Evolutionary conservation across 2,113 vertebrate genomes (phyloP).

Genomic region (Paraplagusia blochii): DNA sequence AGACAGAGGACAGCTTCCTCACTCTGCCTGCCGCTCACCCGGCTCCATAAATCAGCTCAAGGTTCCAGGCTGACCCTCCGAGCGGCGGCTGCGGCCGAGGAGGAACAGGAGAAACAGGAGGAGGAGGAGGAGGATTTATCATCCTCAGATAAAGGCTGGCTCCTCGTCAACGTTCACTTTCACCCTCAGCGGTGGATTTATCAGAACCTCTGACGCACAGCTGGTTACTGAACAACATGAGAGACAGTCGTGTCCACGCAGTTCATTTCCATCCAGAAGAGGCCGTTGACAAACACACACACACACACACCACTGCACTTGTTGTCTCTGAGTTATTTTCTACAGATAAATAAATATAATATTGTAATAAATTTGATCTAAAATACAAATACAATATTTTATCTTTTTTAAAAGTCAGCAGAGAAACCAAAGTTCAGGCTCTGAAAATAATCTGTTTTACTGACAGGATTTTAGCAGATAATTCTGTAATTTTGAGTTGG

Average conservation of each 20-base stretch:
- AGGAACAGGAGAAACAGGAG: constrained; percentile 3
- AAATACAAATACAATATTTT: too few species aligned
- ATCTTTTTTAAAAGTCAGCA: background rate
- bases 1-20: constrained; percentile 74
- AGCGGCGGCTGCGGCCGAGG: constrained; percentile 28
- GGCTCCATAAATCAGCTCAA: constrained; percentile 75
- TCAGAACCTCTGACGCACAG: constrained; percentile 13
- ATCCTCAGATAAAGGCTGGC: constrained; percentile 69
- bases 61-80: constrained; percentile 63
- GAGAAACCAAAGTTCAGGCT: too few species aligned
- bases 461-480: too few species aligned
- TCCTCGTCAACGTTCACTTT: constrained; percentile 56
- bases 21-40: constrained; percentile 48
- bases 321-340: too few species aligned
- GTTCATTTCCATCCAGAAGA: constrained; percentile 28
- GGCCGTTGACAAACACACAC: background rate
- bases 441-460: too few species aligned
- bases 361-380: too few species aligned
- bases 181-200: constrained; percentile 62
- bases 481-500: too few species aligned
- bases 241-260: constrained; percentile 21
- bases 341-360: too few species aligned
- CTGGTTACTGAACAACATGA: constrained; percentile 22
- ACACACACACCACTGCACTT: too few species aligned
- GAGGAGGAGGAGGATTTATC: constrained; percentile 66